Base-by-base conservation (phyloP, 2,797 vertebrate genomes). In the Thalassophryne amazonica region DNA sequence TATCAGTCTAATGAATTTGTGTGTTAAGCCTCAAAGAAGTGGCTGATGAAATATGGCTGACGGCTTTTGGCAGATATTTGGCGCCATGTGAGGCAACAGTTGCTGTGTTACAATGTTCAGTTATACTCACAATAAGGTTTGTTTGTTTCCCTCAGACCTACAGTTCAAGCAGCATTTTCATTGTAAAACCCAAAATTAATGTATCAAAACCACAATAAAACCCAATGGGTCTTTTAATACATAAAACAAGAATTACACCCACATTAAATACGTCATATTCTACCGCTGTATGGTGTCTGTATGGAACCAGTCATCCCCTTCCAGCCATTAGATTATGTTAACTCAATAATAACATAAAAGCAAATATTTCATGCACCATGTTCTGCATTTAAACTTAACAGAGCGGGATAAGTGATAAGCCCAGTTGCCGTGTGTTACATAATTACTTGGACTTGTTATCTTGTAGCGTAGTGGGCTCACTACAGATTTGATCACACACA, bases 1-100 rank as follows among this genome's bases (percentile, higher is more conserved):
- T 59, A 68, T 28, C 47, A 33, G 24, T 66, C 35, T 71, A 68
- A 69, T 50, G 69, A 69, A 76, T 72, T 73, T 38, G 58, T 64
- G 60, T 15, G 12, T 55, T 20, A 5, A 60, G 43, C 25, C 39
- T 48, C 32, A 42, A 58, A 72, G 66, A 75, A 77, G 73, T 68
- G 73, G 53, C 38, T 55, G 28, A 9, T 52, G 72, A 73, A 50
- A 69, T 59, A 73, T 47, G 40, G 21, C 61, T 11, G 7, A 16
- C 7, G 51, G 19, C 15, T 49, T 34, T 49, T 57, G 68, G 72
- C 51, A 60, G 62, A 70, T 60, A 65, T 72, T 46, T 76, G 71
- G 43, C 41, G 16, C 43, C 55, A 38, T 33, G 42, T 22, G 42
- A 63, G 54, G 27, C 25, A 43, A 60, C 25, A 7, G 17, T 46